Conservation (phyloP, 2,888 invertebrate species). For the Chrysotoxum bicinctum region DNA sequence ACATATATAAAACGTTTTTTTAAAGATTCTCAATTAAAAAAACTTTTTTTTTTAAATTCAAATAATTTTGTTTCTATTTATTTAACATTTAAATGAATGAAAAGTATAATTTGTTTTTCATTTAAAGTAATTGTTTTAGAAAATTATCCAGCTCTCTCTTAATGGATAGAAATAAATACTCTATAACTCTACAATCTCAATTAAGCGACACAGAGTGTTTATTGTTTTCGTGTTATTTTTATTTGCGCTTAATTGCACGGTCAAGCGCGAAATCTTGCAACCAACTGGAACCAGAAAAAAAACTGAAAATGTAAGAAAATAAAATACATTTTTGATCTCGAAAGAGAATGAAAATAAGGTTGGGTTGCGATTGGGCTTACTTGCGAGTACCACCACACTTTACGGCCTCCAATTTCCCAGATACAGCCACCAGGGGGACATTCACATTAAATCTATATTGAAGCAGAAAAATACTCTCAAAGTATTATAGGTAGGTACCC, state of each 20-base stretch:
- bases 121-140: too few species aligned
- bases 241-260: constrained; percentile 77
- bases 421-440: constrained; percentile 11
- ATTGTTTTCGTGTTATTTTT: constrained; percentile 11
- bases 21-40: too few species aligned
- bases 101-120: too few species aligned
- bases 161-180: too few species aligned
- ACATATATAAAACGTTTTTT: too few species aligned
- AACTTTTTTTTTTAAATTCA: too few species aligned
- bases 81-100: too few species aligned
- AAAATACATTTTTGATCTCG: constrained; percentile 51
- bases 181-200: not conserved
- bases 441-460: constrained; percentile 15
- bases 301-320: constrained; percentile 5
- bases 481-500: not conserved
- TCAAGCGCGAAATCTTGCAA: constrained; percentile 77
- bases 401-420: constrained; percentile 21
- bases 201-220: not conserved
- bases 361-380: constrained; percentile 8
- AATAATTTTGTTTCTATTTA: too few species aligned
- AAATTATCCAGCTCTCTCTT: too few species aligned
- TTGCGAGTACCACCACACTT: constrained; percentile 8
- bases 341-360: constrained; percentile 37
- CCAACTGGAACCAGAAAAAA: constrained; percentile 74
- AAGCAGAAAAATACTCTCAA: constrained; percentile 33